phyloP scores from a whole-genome alignment of 2,888 invertebrate species.

The Tetheella fluctuosa region DNA sequence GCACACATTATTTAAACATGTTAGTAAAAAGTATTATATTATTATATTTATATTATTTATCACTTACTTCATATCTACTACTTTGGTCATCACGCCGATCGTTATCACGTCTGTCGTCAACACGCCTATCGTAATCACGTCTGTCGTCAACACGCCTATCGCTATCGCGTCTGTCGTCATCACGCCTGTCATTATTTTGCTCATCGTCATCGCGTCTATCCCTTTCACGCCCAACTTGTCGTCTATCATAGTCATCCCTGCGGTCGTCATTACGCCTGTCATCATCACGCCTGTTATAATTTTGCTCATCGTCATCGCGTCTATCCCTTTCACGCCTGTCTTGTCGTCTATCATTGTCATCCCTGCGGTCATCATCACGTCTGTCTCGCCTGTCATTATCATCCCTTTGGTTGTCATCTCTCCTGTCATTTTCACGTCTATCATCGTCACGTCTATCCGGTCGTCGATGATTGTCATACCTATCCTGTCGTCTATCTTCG shows the following conservation, averaged over 20 bases:
- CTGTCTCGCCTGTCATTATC: not conserved
- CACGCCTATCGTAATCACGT: not conserved
- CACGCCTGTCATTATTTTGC: not conserved
- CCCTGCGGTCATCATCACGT: too few relatives aligned
- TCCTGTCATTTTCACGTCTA: not conserved
- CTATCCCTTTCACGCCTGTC: too few relatives aligned
- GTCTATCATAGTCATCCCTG: not conserved
- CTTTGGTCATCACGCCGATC: not conserved
- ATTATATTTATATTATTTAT: too few relatives aligned
- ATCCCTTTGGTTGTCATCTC: not conserved
- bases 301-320: too few relatives aligned
- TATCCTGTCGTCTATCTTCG: too few relatives aligned
- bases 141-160: not conserved
- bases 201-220: not conserved
- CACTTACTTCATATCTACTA: too few relatives aligned
- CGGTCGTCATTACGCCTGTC: not conserved
- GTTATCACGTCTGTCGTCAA: not conserved
- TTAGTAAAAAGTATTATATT: too few relatives aligned
- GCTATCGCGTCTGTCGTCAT: not conserved
- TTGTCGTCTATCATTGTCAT: too few relatives aligned
- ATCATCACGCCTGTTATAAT: too few relatives aligned
- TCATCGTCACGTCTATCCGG: conserved; percentile 16
- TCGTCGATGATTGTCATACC: too few relatives aligned
- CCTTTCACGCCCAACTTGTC: too few relatives aligned
- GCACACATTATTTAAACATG: too few relatives aligned